Evolutionary conservation across 1,140 invertebrate genomes (phyloP), one percentile per base, ranked within the genome.

Genomic region (Berghia stephanieae): DNA sequence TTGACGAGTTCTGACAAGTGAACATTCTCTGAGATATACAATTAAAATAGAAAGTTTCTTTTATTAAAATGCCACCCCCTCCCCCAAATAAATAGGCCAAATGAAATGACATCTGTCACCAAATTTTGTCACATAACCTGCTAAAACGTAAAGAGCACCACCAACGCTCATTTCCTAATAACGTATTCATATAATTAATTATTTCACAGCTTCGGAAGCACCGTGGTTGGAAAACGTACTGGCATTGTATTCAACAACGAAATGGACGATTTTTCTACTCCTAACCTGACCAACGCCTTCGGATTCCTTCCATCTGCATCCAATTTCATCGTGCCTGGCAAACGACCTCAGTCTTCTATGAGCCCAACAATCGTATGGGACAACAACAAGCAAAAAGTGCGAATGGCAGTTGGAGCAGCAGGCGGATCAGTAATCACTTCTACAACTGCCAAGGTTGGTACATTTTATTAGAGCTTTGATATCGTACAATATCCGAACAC

Each of bases 241-340:
- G 98, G 97, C 38, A 96, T 99, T 46, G 90, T 99, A 1, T 92
- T 97, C 82, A 99, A 99, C 90, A 94, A 95, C 86, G 94, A 93
- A 63, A 98, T 99, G 96, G 96, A 98, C 87, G 98, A 99, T 87
- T 99, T 99, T 90, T 94, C 95, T 0, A 92, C 93, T 3, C 93
- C 95, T 0, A 93, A 83, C n/a, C 79, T 92, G 80, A 88, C 90
- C 16, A 99, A 95, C 89, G 93, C 91, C 72, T 97, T 95, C 83
- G 93, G 93, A 0, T 71, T 98, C 43, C 79, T 92, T 4, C 81
- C 84, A 21, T 83, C 83, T 49, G 79, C 80, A 18, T 92, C 92
- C 10, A 99, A 99, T 90, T 93, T 92, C 78, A 95, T 99, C 75
- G 77, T 85, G 74, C 92, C 93, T 2, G 93, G 93, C 38, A 99